These are phyloP conservation scores for Lithobates sylvaticus DNA, from an alignment of 2,797 vertebrate species.

Conservation along the genomic window DNA sequence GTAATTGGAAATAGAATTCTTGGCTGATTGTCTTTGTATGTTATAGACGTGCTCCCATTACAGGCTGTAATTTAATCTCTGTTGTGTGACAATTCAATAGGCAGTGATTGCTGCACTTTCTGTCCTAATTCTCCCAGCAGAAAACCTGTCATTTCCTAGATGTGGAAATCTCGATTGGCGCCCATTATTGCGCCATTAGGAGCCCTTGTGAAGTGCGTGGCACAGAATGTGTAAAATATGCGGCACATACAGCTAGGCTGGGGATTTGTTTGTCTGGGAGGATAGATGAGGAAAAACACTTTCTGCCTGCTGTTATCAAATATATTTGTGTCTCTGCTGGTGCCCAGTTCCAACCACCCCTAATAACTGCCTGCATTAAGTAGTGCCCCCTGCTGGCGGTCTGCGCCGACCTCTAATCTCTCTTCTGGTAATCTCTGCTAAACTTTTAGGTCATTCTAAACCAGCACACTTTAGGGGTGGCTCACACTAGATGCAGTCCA, in stretches of 20 bases:
- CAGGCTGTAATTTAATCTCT: slow-evolving; percentile 2
- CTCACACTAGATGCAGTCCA: no score
- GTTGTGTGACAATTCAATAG: slow-evolving; percentile 10
- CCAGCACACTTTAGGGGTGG: no score
- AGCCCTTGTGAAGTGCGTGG: neutral
- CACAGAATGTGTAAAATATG: neutral
- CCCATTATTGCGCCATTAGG: neutral
- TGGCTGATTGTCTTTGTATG: neutral
- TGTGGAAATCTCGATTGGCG: neutral
- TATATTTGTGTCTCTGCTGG: no score
- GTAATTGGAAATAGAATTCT: no score
- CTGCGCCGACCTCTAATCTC: no score
- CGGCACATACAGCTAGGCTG: no score
- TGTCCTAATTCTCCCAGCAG: neutral
- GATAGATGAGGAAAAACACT: neutral
- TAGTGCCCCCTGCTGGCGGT: neutral
- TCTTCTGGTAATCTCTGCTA: no score
- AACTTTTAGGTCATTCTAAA: no score
- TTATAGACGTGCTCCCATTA: neutral
- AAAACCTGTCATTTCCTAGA: slow-evolving; percentile 6
- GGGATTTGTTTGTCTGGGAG: no score
- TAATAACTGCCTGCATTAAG: neutral
- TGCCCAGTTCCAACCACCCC: no score
- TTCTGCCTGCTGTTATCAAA: neutral
- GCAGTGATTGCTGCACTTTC: neutral